These are phyloP conservation scores for Cepaea hortensis DNA, from an alignment of 2,888 invertebrate species.

Conservation along the genomic window DNA sequence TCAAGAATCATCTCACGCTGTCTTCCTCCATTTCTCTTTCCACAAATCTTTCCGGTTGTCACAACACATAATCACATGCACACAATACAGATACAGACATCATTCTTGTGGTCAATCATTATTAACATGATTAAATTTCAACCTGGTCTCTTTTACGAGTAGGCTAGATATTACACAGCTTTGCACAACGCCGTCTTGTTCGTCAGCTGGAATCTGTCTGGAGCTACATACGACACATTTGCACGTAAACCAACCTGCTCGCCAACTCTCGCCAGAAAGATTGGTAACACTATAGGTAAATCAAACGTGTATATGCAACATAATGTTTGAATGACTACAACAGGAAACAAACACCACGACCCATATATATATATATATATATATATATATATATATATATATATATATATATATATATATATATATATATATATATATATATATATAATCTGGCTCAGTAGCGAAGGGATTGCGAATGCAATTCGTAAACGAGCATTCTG, in stretches of 20 bases:
- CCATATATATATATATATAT: background rate
- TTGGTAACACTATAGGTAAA: slow-evolving; percentile 27
- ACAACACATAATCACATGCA: background rate
- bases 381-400: background rate
- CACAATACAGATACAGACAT: background rate
- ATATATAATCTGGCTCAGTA: background rate
- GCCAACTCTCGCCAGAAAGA: slow-evolving; percentile 3
- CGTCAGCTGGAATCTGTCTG: background rate
- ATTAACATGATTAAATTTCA: background rate
- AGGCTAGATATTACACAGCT: background rate
- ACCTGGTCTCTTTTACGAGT: background rate
- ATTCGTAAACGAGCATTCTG: background rate
- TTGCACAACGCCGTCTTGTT: slow-evolving; percentile 3
- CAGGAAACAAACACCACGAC: background rate
- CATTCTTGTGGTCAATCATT: background rate
- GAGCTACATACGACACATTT: background rate
- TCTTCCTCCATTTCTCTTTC: too few relatives aligned
- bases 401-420: background rate
- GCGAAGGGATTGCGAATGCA: too few relatives aligned
- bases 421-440: background rate
- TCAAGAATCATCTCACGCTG: background rate
- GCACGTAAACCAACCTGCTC: background rate
- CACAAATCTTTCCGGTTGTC: too few relatives aligned
- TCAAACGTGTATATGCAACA: background rate
- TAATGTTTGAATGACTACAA: background rate